phyloP scores from a whole-genome alignment of 2,888 invertebrate genomes.

The Eupithecia subumbrata region DNA sequence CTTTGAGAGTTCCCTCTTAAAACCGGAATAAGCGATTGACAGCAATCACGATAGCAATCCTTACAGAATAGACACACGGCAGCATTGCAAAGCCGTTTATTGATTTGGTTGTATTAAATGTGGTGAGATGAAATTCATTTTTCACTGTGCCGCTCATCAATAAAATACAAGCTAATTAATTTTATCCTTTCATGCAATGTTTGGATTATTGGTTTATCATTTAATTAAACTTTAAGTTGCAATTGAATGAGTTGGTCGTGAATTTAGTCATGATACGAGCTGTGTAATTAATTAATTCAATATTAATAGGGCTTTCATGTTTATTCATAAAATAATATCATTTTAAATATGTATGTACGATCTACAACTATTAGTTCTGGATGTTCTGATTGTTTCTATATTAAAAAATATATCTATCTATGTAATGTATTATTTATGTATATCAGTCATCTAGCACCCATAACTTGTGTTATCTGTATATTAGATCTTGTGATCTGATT shows the following conservation, averaged over 20 bases:
- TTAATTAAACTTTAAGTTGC: constrained; percentile 19
- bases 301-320: not conserved
- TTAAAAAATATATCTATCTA: too few species aligned
- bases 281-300: not conserved
- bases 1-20: too few species aligned
- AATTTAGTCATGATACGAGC: not conserved
- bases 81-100: not conserved
- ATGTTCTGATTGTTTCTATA: too few species aligned
- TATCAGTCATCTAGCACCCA: too few species aligned
- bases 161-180: constrained; percentile 27
- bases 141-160: constrained; percentile 21
- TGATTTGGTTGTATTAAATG: not conserved
- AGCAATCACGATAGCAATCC: too few species aligned
- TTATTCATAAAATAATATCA: not conserved
- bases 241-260: constrained; percentile 15
- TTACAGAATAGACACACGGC: not conserved
- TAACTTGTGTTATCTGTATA: too few species aligned
- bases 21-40: too few species aligned
- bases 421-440: too few species aligned
- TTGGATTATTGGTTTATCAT: constrained; percentile 9
- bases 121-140: not conserved
- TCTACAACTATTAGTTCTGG: too few species aligned
- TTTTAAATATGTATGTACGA: too few species aligned
- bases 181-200: constrained; percentile 14
- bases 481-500: too few species aligned